These are phyloP conservation scores for Aurelia sp. DNA, from an alignment of 30 jellyfish, hydroid and myxozoan genomes.

Conservation along the genomic window DNA sequence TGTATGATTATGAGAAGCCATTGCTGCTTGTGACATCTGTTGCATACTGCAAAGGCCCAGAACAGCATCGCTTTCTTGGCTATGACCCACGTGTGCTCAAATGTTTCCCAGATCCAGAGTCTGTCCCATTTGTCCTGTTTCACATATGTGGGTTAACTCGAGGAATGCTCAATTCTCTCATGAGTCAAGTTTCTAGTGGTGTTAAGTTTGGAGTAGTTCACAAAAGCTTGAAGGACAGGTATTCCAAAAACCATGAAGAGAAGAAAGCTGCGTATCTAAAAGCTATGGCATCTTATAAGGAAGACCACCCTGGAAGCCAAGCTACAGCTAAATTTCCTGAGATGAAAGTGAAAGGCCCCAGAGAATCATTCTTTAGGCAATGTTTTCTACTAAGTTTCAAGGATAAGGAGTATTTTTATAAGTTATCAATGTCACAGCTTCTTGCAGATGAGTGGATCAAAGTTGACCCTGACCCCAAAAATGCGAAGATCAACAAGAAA, in stretches of 20 bases:
- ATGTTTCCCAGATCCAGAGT: slow-evolving; percentile 84
- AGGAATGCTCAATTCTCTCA: slow-evolving; percentile 71
- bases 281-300: slow-evolving; percentile 71
- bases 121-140: slow-evolving; percentile 86
- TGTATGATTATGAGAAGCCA: slow-evolving; percentile 86
- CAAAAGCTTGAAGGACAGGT: slow-evolving; percentile 69
- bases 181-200: slow-evolving; percentile 79
- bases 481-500: slow-evolving; percentile 80
- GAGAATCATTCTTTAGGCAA: slow-evolving; percentile 89
- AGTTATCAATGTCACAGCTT: slow-evolving; percentile 87
- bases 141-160: slow-evolving; percentile 93
- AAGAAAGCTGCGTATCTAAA: slow-evolving; percentile 67
- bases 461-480: slow-evolving; percentile 64
- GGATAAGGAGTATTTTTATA: slow-evolving; percentile 85
- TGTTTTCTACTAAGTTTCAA: slow-evolving; percentile 88
- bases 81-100: slow-evolving; percentile 92
- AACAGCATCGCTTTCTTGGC: slow-evolving; percentile 90
- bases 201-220: slow-evolving; percentile 83
- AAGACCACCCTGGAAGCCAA: slow-evolving; percentile 61
- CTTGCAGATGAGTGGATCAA: slow-evolving; percentile 86
- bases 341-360: slow-evolving; percentile 78
- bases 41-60: slow-evolving; percentile 75
- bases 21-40: slow-evolving; percentile 89
- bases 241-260: slow-evolving; percentile 47
- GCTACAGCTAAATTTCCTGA: slow-evolving; percentile 71